Evolutionary conservation across 2,888 invertebrate species (phyloP).

Genomic region (Diaprepes abbreviatus): DNA sequence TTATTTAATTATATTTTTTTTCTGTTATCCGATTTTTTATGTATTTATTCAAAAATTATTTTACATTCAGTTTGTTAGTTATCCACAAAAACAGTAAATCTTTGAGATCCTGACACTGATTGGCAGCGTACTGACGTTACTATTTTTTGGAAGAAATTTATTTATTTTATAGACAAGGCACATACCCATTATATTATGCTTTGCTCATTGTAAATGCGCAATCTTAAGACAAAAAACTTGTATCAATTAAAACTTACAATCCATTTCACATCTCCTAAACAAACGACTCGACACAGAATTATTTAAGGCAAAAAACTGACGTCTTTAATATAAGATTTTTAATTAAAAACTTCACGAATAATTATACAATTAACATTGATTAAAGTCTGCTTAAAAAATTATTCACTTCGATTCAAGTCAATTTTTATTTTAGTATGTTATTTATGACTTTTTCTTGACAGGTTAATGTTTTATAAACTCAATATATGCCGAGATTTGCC

Average conservation of each 20-base stretch:
- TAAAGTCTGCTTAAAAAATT: slow-evolving; percentile 54
- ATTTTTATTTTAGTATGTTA: slow-evolving; percentile 57
- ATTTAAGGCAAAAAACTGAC: slow-evolving; percentile 56
- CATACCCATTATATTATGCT: neutral
- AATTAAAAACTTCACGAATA: slow-evolving; percentile 53
- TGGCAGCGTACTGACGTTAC: no score
- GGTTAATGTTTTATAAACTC: slow-evolving; percentile 44
- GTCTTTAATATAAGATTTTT: slow-evolving; percentile 43
- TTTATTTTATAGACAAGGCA: neutral
- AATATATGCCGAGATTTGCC: slow-evolving; percentile 44
- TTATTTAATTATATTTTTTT: no score
- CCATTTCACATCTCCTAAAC: slow-evolving; percentile 59
- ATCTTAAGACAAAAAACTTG: slow-evolving; percentile 52
- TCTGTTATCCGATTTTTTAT: no score
- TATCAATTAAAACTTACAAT: slow-evolving; percentile 60
- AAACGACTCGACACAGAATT: slow-evolving; percentile 51
- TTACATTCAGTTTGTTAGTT: no score
- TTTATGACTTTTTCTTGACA: slow-evolving; percentile 36
- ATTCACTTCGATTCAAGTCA: slow-evolving; percentile 55
- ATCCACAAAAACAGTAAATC: no score
- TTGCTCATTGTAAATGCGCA: slow-evolving; percentile 1
- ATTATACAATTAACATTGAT: slow-evolving; percentile 59
- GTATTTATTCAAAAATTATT: no score
- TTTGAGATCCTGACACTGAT: no score
- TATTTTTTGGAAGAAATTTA: no score